These are phyloP conservation scores for Himalopsyche phryganea DNA, from an alignment of 1,140 invertebrate genomes.

Conservation along the genomic window DNA sequence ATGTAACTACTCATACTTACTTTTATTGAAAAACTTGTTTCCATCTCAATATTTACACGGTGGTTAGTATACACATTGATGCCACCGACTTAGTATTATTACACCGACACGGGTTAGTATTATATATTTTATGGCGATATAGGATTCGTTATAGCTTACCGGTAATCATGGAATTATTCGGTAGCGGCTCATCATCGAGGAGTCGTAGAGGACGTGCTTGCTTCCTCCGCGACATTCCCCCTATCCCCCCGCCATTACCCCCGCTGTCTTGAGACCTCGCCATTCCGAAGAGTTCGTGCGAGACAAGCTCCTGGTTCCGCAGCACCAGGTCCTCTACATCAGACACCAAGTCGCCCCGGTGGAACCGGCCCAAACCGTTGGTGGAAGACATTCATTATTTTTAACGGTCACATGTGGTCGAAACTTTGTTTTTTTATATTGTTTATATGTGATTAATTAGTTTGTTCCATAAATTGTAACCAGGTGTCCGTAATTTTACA, in stretches of 20 bases:
- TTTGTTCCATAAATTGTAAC: too few species aligned
- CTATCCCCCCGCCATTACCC: constrained; percentile 7
- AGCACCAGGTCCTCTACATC: not conserved
- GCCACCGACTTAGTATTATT: too few species aligned
- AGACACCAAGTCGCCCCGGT: not conserved
- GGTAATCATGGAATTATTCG: constrained; percentile 3
- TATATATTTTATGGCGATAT: too few species aligned
- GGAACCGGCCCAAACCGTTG: not conserved
- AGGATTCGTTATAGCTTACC: not conserved
- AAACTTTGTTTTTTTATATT: too few species aligned
- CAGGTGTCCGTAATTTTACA: too few species aligned
- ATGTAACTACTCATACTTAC: too few species aligned
- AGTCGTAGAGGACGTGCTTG: constrained; percentile 58
- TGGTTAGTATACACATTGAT: too few species aligned
- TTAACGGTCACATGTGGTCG: too few species aligned
- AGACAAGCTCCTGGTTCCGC: not conserved
- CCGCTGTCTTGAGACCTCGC: constrained; percentile 11
- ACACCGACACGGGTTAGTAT: too few species aligned
- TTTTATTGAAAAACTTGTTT: too few species aligned
- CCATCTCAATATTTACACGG: too few species aligned
- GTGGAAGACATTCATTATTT: constrained; percentile 16
- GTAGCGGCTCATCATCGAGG: constrained; percentile 46
- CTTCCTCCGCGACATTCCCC: constrained; percentile 60
- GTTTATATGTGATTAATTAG: too few species aligned
- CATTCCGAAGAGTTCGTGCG: constrained; percentile 3